phyloP scores from a whole-genome alignment of 23 tunicate species.

The Halocynthia roretzi region DNA sequence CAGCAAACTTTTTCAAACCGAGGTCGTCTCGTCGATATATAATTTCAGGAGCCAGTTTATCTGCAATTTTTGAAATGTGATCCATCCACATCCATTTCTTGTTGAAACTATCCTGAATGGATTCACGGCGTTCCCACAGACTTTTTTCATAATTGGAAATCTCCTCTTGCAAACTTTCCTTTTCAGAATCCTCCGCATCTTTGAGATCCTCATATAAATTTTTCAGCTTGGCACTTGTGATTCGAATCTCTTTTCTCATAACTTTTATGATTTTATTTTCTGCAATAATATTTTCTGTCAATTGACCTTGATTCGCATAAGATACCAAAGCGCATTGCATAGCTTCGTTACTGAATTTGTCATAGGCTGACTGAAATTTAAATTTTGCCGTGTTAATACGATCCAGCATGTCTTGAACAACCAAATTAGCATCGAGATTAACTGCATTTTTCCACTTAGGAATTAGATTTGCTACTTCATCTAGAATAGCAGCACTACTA shows the following conservation, averaged over 20 bases:
- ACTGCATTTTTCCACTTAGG: no score
- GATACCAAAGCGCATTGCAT: no score
- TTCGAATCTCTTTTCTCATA: constrained; percentile 5
- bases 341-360: no score
- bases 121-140: not conserved
- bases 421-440: no score
- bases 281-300: not conserved
- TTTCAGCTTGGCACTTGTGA: not conserved
- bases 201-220: constrained; percentile 5
- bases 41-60: constrained; percentile 9
- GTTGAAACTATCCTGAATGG: constrained; percentile 15
- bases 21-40: not conserved
- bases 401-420: no score
- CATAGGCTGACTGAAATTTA: no score
- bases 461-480: no score
- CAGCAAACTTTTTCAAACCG: not conserved
- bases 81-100: constrained; percentile 10
- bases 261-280: not conserved
- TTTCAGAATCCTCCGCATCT: constrained; percentile 3
- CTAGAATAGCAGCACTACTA: no score
- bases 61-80: constrained; percentile 6
- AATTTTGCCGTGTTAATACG: no score
- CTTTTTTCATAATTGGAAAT: not conserved
- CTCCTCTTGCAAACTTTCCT: not conserved
- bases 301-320: not conserved